phyloP scores from a whole-genome alignment of 2,113 vertebrate species.

The Phycodurus eques region DNA sequence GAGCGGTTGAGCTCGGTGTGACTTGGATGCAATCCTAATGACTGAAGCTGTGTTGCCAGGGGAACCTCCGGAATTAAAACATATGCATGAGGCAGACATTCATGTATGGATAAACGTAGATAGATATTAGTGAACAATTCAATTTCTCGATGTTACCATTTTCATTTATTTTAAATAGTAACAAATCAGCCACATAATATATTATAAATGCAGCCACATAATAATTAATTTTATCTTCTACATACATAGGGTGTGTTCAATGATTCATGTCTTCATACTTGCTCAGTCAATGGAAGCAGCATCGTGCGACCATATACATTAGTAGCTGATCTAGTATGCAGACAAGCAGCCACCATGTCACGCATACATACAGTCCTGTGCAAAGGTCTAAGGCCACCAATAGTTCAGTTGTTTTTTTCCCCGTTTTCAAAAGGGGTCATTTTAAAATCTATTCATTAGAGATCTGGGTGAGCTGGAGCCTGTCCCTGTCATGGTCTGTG shows the following conservation, averaged over 20 bases:
- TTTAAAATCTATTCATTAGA: background rate
- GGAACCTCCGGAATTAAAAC: constrained; percentile 18
- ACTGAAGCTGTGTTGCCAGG: constrained; percentile 39
- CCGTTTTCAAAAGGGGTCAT: background rate
- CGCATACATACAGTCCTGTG: background rate
- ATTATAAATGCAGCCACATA: background rate
- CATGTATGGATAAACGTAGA: background rate
- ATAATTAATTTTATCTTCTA: background rate
- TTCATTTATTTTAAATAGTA: background rate
- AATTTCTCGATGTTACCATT: background rate
- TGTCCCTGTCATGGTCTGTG: too few relatives aligned
- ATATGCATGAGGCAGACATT: constrained; percentile 23
- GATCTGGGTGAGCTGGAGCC: too few relatives aligned
- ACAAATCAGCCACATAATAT: background rate
- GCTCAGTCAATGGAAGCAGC: constrained; percentile 20
- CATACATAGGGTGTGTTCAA: constrained; percentile 38
- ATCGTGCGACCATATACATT: constrained; percentile 18
- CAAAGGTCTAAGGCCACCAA: background rate
- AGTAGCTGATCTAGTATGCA: constrained; percentile 14
- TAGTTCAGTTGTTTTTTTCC: background rate
- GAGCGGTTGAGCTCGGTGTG: constrained; percentile 49
- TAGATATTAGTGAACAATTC: background rate
- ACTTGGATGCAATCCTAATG: constrained; percentile 59
- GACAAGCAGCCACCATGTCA: constrained; percentile 8
- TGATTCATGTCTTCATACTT: constrained; percentile 53